Evolutionary conservation across 2,113 vertebrate species (phyloP).

Genomic region (Ctenodactylus gundi): DNA sequence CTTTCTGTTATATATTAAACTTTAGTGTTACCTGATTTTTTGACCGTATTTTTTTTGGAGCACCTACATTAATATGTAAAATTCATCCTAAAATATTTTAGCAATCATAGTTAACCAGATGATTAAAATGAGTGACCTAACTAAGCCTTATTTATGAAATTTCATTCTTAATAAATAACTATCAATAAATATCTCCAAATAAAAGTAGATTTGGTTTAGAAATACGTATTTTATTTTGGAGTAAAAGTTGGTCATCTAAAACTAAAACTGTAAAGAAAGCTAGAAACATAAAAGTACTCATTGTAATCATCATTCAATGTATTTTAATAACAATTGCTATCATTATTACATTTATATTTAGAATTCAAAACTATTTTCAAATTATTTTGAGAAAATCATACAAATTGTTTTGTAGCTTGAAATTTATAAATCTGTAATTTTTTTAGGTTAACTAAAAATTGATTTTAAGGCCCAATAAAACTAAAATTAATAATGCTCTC

Average conservation of each 20-base stretch:
- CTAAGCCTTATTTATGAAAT: neutral
- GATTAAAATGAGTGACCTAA: neutral
- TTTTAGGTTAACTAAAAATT: constrained; percentile 32
- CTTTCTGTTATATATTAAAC: neutral
- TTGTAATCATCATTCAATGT: neutral
- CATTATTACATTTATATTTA: constrained; percentile 38
- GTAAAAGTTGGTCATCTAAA: constrained; percentile 17
- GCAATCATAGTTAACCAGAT: constrained; percentile 6
- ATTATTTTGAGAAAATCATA: constrained; percentile 20
- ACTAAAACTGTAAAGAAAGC: constrained; percentile 42
- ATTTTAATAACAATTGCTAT: neutral
- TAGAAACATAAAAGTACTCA: constrained; percentile 15
- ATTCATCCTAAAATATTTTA: constrained; percentile 41
- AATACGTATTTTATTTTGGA: constrained; percentile 44
- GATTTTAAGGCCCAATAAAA: constrained; percentile 28
- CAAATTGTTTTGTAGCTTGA: neutral
- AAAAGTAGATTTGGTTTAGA: constrained; percentile 35
- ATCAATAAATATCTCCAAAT: constrained; percentile 40
- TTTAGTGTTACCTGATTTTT: neutral
- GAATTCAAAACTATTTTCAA: constrained; percentile 46
- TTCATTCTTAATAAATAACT: constrained; percentile 33
- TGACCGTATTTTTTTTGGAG: constrained; percentile 32
- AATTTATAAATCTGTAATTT: neutral
- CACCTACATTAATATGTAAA: constrained; percentile 26
- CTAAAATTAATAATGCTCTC: constrained; percentile 6